Evolutionary conservation across 1,140 invertebrate genomes (phyloP).

Genomic region (Galendromus occidentalis): DNA sequence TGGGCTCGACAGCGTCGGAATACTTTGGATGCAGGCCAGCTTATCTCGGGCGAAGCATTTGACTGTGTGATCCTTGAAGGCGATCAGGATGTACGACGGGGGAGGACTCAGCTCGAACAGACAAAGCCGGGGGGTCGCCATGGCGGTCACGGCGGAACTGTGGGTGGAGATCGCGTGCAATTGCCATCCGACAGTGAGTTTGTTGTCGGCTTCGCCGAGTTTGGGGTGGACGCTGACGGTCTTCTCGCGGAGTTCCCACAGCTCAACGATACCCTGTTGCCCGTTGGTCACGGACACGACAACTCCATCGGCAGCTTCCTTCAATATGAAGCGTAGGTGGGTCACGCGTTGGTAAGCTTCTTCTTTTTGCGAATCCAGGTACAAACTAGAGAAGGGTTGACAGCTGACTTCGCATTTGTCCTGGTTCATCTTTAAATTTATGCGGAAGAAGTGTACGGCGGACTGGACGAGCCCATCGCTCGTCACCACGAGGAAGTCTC

Average conservation of each 20-base stretch:
- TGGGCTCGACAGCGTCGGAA: constrained; percentile 31
- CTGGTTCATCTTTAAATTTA: constrained; percentile 31
- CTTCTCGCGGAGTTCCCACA: constrained; percentile 67
- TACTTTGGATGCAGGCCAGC: constrained; percentile 20
- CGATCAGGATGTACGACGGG: constrained; percentile 43
- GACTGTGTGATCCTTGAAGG: constrained; percentile 50
- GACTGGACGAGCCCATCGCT: constrained; percentile 42
- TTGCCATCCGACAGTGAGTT: constrained; percentile 35
- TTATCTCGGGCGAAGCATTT: constrained; percentile 47
- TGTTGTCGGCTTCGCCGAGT: constrained; percentile 29
- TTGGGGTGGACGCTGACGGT: constrained; percentile 53
- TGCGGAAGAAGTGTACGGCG: constrained; percentile 51
- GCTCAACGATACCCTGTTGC: constrained; percentile 42
- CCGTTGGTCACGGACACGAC: constrained; percentile 36
- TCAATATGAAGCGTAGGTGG: constrained; percentile 53
- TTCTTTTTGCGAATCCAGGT: constrained; percentile 35
- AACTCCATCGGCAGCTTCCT: constrained; percentile 58
- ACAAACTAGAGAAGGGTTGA: constrained; percentile 58
- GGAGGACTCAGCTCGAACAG: constrained; percentile 39
- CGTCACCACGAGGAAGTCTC: constrained; percentile 54
- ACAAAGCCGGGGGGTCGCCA: constrained; percentile 40
- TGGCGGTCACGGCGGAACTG: constrained; percentile 29
- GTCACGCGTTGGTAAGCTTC: constrained; percentile 31
- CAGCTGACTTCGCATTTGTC: constrained; percentile 38
- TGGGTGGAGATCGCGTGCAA: constrained; percentile 41